A percentile compares a stretch with the other conserved stretches of the same genome.
Evolutionary conservation across 2,888 invertebrate species (phyloP).

Genomic region (Drosophila mayaguana): DNA sequence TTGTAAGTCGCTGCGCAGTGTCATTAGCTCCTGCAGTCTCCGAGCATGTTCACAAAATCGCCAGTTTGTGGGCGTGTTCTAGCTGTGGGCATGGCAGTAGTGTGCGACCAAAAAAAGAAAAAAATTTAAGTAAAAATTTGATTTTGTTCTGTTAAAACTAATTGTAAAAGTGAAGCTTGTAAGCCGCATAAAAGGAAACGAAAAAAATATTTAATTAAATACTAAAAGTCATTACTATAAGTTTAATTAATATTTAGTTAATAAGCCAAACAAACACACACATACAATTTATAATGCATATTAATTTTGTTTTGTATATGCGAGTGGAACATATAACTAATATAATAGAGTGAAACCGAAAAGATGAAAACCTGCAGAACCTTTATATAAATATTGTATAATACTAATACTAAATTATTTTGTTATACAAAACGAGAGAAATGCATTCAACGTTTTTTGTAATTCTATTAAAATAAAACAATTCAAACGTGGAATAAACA

Average conservation of each 20-base stretch:
- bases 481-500: conserved; percentile 74
- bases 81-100: conserved; percentile 28
- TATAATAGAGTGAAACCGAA: conserved; percentile 43
- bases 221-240: conserved; percentile 85
- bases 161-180: conserved; percentile 64
- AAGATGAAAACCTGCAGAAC: conserved; percentile 54
- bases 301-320: conserved; percentile 76
- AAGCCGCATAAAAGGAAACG: conserved; percentile 51
- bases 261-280: conserved; percentile 61
- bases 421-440: conserved; percentile 78
- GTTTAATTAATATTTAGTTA: conserved; percentile 81
- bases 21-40: conserved; percentile 1
- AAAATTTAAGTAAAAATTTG: conserved; percentile 51
- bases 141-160: conserved; percentile 78
- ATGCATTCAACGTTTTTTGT: conserved; percentile 75
- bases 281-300: conserved; percentile 75
- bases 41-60: conserved; percentile 78
- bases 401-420: conserved; percentile 85
- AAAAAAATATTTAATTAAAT: conserved; percentile 79
- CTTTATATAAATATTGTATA: conserved; percentile 83
- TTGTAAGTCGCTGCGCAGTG: conserved; percentile 51
- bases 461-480: conserved; percentile 79
- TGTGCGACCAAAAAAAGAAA: conserved; percentile 45
- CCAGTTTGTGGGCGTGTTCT: conserved; percentile 79
- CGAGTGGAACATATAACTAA: conserved; percentile 60